Base-by-base conservation (phyloP, 2,888 invertebrate genomes). In the Plebejus argus region DNA sequence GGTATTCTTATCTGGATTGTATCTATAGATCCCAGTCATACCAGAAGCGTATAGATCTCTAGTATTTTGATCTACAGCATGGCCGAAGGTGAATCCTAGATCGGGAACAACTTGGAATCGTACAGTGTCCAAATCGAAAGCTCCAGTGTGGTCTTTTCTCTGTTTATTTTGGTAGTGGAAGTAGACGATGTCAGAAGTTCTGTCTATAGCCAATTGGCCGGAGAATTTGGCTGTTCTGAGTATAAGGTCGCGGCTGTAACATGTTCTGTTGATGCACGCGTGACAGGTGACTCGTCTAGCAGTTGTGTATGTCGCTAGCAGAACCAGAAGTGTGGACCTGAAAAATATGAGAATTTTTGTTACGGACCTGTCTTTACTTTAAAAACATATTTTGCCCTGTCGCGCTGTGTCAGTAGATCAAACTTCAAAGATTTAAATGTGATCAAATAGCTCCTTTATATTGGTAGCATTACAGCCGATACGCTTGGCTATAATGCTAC, bases 181-280 rank as follows among this genome's bases (percentile, higher is more conserved):
- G 78, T 91, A 89, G 2, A 91, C 81, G 0, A 87, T 83, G 76
- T 91, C 90, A 15, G 85, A 85, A 0, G 79, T 84, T 79, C 87
- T 84, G 71, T 91, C 92, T 3, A 92, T 83, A 4, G 90, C 90
- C 28, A 91, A 80, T 81, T 91, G 91, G 0, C 91, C 92, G 4
- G 89, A 86, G 35, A 91, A 83, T 77, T 86, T 85, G 56, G 85
- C 80, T 66, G 85, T 86, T 58, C 85, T 84, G 76, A 88, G 85
- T 70, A 91, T 84, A 61, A 80, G 84, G 3, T 85, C 85, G 77
- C 86, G 86, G 1, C 85, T 86, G 82, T 90, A 89, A 77, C 92
- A 92, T 0, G 84, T 81, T n/a, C 84, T 85, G 78, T 90, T 86
- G 58, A 91, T 82, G 78, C 91, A 91, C 1, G 90, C 90, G 78